Evolutionary conservation across 1,140 invertebrate genomes (phyloP).

Genomic region (Drosophila nannoptera): DNA sequence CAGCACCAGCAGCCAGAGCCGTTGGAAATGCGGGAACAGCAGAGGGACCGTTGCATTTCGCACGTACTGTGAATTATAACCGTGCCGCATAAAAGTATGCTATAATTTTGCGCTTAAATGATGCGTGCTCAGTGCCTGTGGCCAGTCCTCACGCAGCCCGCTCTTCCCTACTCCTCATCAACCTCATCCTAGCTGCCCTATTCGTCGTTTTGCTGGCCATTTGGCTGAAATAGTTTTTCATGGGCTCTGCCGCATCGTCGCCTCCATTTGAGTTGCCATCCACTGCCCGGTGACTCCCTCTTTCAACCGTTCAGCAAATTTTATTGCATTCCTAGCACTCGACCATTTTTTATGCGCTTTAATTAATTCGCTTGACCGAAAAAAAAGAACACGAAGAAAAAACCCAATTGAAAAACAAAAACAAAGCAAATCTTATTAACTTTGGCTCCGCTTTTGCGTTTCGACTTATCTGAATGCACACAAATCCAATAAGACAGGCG

Average conservation of each 20-base stretch:
- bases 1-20: not conserved
- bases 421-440: constrained; percentile 73
- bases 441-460: constrained; percentile 45
- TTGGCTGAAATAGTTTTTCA: constrained; percentile 24
- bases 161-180: not conserved
- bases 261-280: constrained; percentile 14
- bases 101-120: constrained; percentile 74
- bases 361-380: constrained; percentile 62
- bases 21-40: not conserved
- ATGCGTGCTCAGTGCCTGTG: constrained; percentile 53
- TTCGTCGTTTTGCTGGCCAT: not conserved
- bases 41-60: constrained; percentile 54
- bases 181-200: not conserved
- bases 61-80: constrained; percentile 73
- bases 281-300: not conserved
- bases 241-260: not conserved
- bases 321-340: constrained; percentile 70
- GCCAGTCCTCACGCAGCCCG: not conserved
- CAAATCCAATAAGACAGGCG: constrained; percentile 67
- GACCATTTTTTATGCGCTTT: constrained; percentile 70
- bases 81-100: constrained; percentile 70
- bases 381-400: constrained; percentile 3
- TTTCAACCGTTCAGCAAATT: constrained; percentile 21
- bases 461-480: constrained; percentile 39
- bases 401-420: constrained; percentile 19